Base-by-base conservation (phyloP, 2,888 invertebrate species). In the Chesias legatella region DNA sequence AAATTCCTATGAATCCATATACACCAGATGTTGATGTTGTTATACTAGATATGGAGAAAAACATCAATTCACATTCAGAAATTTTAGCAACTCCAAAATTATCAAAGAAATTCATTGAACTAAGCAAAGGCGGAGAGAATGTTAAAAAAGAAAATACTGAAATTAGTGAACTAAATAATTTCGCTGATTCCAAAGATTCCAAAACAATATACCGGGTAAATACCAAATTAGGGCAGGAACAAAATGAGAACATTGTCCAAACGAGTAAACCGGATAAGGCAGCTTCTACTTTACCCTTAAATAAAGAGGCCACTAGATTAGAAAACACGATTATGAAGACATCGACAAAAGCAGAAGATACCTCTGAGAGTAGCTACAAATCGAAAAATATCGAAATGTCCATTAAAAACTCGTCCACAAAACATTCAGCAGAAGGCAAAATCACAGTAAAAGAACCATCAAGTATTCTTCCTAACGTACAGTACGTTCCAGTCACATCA, bases 1-100 rank as follows among this genome's bases (percentile, higher is more conserved):
- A n/a, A n/a, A n/a, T n/a, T n/a, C n/a, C n/a, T n/a, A n/a, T 26
- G 6, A 26, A 34, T 8, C n/a, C 13, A 7, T 20, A 4, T n/a
- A 9, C 21, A 27, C 1, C 17, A 26, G 11, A 29, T 24, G 3
- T 25, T 8, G 33, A 10, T 10, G 8, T 29, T 23, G 13, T 29
- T 27, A 28, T 33, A 7, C 24, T 37, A 6, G 8, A 35, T 23
- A 5, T 24, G 8, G 32, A 42, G 20, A 41, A 29, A n/a, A 11
- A 17, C 1, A 35, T 24, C 4, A 27, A 10, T n/a, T 42, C 46
- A 10, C 37, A 51, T 22, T 42, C 41, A 8, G 48, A 40, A 0
- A 35, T 35, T 27, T 46, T 40, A 33, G 27, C 31, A 25, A 20
- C 38, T 33, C 23, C 29, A 34, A 8, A 40, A 33, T n/a, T 26